These are phyloP conservation scores for Lasioglossum oenotherae DNA, from an alignment of 2,888 invertebrate genomes.

Conservation along the genomic window DNA sequence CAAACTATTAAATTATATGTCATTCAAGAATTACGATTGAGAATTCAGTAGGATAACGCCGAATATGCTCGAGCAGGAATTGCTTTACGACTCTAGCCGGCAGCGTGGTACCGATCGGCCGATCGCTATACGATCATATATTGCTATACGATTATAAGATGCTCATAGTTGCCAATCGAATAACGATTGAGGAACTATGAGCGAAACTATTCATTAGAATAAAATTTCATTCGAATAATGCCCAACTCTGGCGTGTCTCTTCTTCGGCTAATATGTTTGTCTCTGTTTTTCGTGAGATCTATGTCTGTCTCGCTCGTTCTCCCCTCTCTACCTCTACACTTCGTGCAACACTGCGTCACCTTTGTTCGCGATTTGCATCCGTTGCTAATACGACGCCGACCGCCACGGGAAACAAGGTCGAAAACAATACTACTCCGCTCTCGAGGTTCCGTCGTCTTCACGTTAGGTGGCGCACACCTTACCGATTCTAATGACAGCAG, in stretches of 20 bases:
- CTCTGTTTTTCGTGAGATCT: neutral
- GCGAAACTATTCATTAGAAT: neutral
- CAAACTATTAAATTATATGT: too few species aligned
- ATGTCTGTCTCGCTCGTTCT: neutral
- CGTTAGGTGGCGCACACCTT: constrained; percentile 64
- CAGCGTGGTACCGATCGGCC: too few species aligned
- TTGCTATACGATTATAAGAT: too few species aligned
- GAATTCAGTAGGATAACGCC: too few species aligned
- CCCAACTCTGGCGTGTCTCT: neutral
- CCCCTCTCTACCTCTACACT: neutral
- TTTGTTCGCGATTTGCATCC: constrained; percentile 34
- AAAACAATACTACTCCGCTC: constrained; percentile 59
- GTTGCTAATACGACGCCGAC: constrained; percentile 42
- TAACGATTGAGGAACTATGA: neutral
- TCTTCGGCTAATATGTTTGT: neutral
- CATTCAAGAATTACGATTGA: neutral
- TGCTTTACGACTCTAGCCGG: too few species aligned
- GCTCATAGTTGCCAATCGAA: neutral
- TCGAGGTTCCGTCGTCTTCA: constrained; percentile 48
- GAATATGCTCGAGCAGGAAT: neutral
- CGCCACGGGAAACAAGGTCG: constrained; percentile 70
- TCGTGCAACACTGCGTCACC: neutral
- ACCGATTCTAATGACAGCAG: constrained; percentile 70
- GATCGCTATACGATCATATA: too few species aligned
- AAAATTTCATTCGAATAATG: neutral